Conservation (phyloP, 1,140 invertebrate genomes). For the Papilio dardanus region DNA sequence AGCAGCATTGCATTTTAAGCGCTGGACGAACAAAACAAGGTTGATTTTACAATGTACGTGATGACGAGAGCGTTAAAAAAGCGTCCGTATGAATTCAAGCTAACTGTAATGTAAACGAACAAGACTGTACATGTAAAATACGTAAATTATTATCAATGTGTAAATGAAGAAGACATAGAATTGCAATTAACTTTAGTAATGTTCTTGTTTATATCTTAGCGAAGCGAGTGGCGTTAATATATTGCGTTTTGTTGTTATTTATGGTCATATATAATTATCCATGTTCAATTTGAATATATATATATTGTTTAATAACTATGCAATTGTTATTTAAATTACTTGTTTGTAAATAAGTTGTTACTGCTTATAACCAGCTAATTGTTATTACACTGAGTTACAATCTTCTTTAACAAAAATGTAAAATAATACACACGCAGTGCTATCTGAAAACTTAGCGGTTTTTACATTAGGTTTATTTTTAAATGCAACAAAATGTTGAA, state of each 20-base stretch:
- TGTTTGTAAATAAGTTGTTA: neutral
- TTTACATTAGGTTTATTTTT: too few species aligned
- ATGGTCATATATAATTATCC: neutral
- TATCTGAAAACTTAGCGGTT: too few species aligned
- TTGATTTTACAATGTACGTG: too few species aligned
- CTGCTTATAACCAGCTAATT: neutral
- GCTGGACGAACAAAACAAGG: too few species aligned
- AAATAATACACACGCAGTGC: neutral
- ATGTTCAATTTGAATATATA: neutral
- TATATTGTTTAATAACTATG: neutral
- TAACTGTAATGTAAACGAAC: too few species aligned
- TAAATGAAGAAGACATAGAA: constrained; percentile 26
- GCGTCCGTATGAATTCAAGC: too few species aligned
- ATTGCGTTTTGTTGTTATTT: constrained; percentile 4
- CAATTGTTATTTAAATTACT: constrained; percentile 6
- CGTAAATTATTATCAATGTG: constrained; percentile 21
- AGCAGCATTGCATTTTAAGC: too few species aligned
- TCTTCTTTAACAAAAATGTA: neutral
- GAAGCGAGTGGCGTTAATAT: neutral
- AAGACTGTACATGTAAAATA: neutral
- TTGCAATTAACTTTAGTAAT: constrained; percentile 17
- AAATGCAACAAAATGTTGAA: too few species aligned
- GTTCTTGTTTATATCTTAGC: constrained; percentile 13
- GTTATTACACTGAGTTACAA: neutral
- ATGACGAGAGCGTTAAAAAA: too few species aligned